Conservation (phyloP, 1,140 invertebrate species). For the Maconellicoccus hirsutus region DNA sequence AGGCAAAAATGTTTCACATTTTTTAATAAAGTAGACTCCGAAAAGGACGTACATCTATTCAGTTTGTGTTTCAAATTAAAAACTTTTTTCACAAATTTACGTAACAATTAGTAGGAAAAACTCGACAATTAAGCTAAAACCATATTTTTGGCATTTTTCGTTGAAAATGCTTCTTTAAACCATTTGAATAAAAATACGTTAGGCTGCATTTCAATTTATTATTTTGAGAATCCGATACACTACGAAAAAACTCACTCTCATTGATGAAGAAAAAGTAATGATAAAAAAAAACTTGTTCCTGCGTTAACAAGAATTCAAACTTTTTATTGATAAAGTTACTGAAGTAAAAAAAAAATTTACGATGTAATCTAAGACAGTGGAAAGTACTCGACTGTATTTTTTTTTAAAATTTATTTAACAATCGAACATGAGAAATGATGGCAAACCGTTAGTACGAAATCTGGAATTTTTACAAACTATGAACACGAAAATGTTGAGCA, state of each 20-base stretch:
- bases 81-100: too few relatives aligned
- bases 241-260: too few relatives aligned
- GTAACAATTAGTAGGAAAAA: too few relatives aligned
- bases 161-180: too few relatives aligned
- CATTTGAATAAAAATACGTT: too few relatives aligned
- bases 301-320: not conserved
- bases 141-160: too few relatives aligned
- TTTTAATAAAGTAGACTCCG: not conserved
- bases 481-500: not conserved
- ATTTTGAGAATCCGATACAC: too few relatives aligned
- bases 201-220: too few relatives aligned
- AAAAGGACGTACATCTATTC: too few relatives aligned
- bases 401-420: not conserved
- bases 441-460: not conserved
- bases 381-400: not conserved
- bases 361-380: not conserved
- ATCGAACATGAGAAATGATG: not conserved
- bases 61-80: too few relatives aligned
- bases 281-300: not conserved
- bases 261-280: too few relatives aligned
- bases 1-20: not conserved
- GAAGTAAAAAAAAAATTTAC: not conserved
- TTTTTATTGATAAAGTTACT: slow-evolving; percentile 5
- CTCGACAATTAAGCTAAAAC: too few relatives aligned
- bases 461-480: not conserved